These are phyloP conservation scores for Oikopleura dioica DNA, from an alignment of 23 tunicate species.

Conservation along the genomic window DNA sequence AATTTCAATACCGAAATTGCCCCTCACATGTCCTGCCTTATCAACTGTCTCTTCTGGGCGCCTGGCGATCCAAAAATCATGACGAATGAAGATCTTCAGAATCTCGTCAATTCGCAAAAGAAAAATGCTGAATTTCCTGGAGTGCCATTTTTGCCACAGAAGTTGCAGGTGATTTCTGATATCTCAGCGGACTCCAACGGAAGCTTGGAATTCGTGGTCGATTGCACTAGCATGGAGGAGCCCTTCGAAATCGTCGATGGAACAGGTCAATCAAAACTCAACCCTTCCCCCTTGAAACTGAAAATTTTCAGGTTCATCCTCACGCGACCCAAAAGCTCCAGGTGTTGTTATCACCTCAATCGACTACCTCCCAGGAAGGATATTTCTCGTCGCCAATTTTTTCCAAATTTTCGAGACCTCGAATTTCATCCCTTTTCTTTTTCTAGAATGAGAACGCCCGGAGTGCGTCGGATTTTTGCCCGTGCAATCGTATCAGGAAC, in stretches of 20 bases:
- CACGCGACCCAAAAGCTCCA: slow-evolving; percentile 35
- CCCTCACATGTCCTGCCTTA: slow-evolving; percentile 81
- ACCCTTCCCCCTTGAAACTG: neutral
- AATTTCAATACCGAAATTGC: slow-evolving; percentile 29
- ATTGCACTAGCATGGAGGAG: slow-evolving; percentile 79
- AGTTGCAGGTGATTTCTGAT: slow-evolving; percentile 58
- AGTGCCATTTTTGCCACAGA: slow-evolving; percentile 14
- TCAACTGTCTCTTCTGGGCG: slow-evolving; percentile 88
- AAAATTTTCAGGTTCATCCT: neutral
- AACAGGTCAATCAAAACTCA: neutral
- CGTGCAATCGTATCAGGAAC: neutral
- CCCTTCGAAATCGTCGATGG: slow-evolving; percentile 64
- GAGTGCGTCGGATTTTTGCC: neutral
- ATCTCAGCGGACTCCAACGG: slow-evolving; percentile 97
- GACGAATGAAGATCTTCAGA: slow-evolving; percentile 22
- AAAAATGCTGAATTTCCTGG: neutral
- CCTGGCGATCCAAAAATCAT: slow-evolving; percentile 72
- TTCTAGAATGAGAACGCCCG: neutral
- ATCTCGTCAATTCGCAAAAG: neutral
- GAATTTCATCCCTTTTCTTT: no score
- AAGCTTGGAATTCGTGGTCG: slow-evolving; percentile 57
- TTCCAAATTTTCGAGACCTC: no score
- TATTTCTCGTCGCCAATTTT: neutral
- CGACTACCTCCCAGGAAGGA: slow-evolving; percentile 47
- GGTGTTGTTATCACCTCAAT: slow-evolving; percentile 76